Evolutionary conservation across 2,797 vertebrate genomes (phyloP).

Genomic region (Coregonus suidteri): DNA sequence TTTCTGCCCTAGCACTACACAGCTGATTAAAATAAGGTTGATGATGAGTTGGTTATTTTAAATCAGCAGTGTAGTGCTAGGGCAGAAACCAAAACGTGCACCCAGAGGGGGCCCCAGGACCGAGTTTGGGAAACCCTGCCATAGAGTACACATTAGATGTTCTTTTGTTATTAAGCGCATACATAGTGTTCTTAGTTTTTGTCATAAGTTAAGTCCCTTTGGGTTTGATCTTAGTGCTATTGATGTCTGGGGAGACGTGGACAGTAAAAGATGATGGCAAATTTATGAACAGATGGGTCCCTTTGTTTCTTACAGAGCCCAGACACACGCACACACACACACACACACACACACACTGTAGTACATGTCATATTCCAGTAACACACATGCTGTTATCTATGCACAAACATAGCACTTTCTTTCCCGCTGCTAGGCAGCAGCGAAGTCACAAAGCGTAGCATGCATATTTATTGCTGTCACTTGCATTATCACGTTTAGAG

Average conservation of each 20-base stretch:
- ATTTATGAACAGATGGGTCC: constrained; percentile 30
- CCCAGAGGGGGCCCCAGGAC: no score
- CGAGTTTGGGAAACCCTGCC: no score
- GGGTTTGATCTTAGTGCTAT: background rate
- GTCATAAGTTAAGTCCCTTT: background rate
- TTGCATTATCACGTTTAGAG: background rate
- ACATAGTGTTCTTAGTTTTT: background rate
- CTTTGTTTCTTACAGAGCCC: constrained; percentile 24
- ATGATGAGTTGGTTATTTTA: no score
- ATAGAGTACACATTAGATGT: background rate
- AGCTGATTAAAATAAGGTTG: no score
- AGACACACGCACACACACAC: constrained; percentile 2
- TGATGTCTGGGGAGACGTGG: background rate
- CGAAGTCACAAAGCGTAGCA: background rate
- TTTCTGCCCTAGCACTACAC: no score
- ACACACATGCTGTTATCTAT: background rate
- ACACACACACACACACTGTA: constrained; percentile 1
- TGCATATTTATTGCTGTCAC: background rate
- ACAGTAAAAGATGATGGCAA: constrained; percentile 16
- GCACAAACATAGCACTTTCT: background rate
- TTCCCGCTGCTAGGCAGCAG: background rate
- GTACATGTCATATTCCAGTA: background rate
- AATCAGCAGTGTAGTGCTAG: no score
- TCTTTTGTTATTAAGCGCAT: background rate
- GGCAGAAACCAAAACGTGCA: no score